Evolutionary conservation across 2,113 vertebrate species (phyloP), one percentile per base, ranked within the genome.

Genomic region (Etia nguti): DNA sequence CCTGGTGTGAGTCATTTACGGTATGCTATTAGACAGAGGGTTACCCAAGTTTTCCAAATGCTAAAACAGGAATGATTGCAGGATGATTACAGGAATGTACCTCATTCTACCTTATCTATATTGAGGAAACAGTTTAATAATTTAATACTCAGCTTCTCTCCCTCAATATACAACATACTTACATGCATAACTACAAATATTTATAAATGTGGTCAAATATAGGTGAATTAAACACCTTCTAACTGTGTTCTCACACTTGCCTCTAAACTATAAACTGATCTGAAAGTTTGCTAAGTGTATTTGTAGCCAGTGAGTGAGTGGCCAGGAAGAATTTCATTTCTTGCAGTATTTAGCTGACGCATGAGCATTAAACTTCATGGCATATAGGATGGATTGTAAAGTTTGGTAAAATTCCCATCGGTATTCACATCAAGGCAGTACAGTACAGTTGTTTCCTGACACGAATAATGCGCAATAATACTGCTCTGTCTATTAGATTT

Each of bases 1-100:
- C 87, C 80, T 77, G 81, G 85, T 83, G 81, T 93, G 91, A 94
- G 82, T 95, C 93, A 95, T 92, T 92, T 93, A 94, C 81, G 24
- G 87, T 90, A 93, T 50, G 89, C 92, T 92, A 92, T 93, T 92
- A 86, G 68, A 88, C 87, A 77, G 55, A 90, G 86, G 86, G 83
- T 92, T 90, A 86, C 88, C 81, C 90, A 82, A 59, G 41, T 90
- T 92, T 94, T 91, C 91, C 84, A 79, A 56, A 56, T 83, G 80
- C 80, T 86, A 22, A 81, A 91, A 89, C 24, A 85, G 68, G 68
- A 75, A 48, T 75, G 24, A 75, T 48, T 75, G n/a, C 55, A 86
- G n/a, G 59, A 18, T 73, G 59, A 84, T 91, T 79, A 41, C 24
- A 41, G 85, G 41, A 87, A 81, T 83, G 22, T 36, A 13, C 57